A percentile compares a stretch with the other conserved stretches of the same genome.
phyloP scores from a whole-genome alignment of 1,140 invertebrate species.

The Temnothorax curvispinosus region DNA sequence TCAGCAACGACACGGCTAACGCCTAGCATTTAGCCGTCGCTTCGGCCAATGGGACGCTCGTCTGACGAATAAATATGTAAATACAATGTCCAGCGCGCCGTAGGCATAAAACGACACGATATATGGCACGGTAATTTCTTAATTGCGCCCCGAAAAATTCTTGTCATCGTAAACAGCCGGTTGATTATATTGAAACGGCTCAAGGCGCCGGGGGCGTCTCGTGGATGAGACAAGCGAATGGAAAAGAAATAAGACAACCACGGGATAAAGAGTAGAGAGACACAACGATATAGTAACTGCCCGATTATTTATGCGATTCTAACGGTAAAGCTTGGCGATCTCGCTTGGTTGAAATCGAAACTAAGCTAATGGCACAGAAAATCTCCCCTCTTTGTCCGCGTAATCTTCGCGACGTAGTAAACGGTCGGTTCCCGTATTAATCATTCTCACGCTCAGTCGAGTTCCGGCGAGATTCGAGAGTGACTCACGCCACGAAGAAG shows the following conservation, averaged over 20 bases:
- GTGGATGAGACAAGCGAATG: conserved; percentile 46
- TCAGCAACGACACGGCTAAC: conserved; percentile 34
- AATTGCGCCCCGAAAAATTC: conserved; percentile 84
- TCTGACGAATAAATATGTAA: conserved; percentile 80
- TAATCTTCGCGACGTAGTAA: not conserved
- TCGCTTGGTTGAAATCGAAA: conserved; percentile 11
- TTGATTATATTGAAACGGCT: conserved; percentile 79
- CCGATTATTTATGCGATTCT: conserved; percentile 45
- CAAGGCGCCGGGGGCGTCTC: conserved; percentile 74
- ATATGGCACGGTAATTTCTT: conserved; percentile 85
- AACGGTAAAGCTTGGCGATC: not conserved
- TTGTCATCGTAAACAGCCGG: conserved; percentile 84
- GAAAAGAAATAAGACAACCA: not conserved
- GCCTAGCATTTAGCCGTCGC: conserved; percentile 70
- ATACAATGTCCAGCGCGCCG: conserved; percentile 75
- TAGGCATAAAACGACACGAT: conserved; percentile 83
- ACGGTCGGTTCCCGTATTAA: conserved; percentile 37
- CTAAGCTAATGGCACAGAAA: not conserved
- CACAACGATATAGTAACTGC: conserved; percentile 10
- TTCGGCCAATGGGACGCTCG: conserved; percentile 22
- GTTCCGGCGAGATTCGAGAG: not conserved
- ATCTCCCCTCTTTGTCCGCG: conserved; percentile 3
- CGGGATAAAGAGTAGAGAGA: not conserved
- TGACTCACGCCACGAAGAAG: conserved; percentile 42
- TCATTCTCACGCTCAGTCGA: conserved; percentile 42